A percentile compares a stretch with the other conserved stretches of the same genome.
Evolutionary conservation across 2,113 vertebrate species (phyloP).

Genomic region (Xiphophorus hellerii): DNA sequence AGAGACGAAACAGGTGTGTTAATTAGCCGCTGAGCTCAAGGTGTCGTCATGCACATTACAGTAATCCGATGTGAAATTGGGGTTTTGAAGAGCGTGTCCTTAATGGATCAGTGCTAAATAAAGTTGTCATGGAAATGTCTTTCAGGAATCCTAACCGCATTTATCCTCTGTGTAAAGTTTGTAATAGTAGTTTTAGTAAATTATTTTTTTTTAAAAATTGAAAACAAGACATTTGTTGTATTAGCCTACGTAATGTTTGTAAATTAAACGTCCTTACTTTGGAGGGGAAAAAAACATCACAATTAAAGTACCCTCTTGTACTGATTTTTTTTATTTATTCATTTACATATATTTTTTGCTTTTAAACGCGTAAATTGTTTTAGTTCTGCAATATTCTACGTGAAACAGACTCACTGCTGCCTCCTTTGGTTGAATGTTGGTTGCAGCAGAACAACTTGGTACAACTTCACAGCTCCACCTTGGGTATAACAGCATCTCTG

Average conservation of each 20-base stretch:
- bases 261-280: not conserved
- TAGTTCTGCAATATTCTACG: too few relatives aligned
- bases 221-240: not conserved
- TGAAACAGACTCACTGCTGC: too few relatives aligned
- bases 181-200: not conserved
- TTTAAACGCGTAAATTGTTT: too few relatives aligned
- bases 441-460: too few relatives aligned
- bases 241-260: not conserved
- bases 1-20: not conserved
- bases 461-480: too few relatives aligned
- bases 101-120: slow-evolving; percentile 45
- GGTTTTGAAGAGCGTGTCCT: slow-evolving; percentile 13
- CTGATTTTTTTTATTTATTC: too few relatives aligned
- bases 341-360: too few relatives aligned
- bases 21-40: slow-evolving; percentile 21
- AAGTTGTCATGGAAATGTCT: slow-evolving; percentile 28
- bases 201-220: not conserved
- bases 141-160: not conserved
- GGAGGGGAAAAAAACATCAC: too few relatives aligned
- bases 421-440: too few relatives aligned
- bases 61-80: slow-evolving; percentile 13
- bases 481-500: too few relatives aligned
- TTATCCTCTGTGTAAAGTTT: not conserved
- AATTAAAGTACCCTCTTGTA: too few relatives aligned
- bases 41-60: slow-evolving; percentile 30